Conservation (phyloP, 23 tunicate species). For the Ciona savignyi region DNA sequence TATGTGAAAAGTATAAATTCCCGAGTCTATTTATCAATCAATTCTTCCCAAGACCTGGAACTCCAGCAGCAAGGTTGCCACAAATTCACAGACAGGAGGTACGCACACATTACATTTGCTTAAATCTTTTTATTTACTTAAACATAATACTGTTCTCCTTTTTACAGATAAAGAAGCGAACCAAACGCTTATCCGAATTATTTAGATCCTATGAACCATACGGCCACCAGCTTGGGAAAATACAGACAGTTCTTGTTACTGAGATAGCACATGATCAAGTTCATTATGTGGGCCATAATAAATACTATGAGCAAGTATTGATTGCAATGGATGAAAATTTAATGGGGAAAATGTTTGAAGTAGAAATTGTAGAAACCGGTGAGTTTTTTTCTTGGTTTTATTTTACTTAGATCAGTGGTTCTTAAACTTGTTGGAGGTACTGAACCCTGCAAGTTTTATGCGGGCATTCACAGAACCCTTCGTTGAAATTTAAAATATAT, state of each 20-base stretch:
- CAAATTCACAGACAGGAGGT: conserved; percentile 92
- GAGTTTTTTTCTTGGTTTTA: background rate
- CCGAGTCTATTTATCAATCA: conserved; percentile 96
- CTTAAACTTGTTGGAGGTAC: too few relatives aligned
- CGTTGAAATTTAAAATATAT: too few relatives aligned
- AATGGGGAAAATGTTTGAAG: conserved; percentile 80
- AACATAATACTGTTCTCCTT: too few relatives aligned
- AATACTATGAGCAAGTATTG: conserved; percentile 88
- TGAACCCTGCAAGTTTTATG: too few relatives aligned
- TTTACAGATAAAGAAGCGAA: conserved; percentile 81
- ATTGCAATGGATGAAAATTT: conserved; percentile 72
- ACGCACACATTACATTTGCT: background rate
- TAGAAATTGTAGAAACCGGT: conserved; percentile 81
- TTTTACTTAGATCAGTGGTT: too few relatives aligned
- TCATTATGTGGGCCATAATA: conserved; percentile 92
- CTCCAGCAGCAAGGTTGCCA: conserved; percentile 95
- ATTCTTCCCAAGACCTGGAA: conserved; percentile 97
- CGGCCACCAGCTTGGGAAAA: conserved; percentile 60
- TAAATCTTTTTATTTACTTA: too few relatives aligned
- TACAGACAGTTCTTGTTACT: conserved; percentile 77
- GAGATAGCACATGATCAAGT: conserved; percentile 91
- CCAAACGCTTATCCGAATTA: conserved; percentile 78
- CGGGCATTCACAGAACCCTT: too few relatives aligned
- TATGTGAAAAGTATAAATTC: conserved; percentile 82
- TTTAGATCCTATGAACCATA: conserved; percentile 80